Conservation (phyloP, 2,888 invertebrate species). For the Euphydryas editha region DNA sequence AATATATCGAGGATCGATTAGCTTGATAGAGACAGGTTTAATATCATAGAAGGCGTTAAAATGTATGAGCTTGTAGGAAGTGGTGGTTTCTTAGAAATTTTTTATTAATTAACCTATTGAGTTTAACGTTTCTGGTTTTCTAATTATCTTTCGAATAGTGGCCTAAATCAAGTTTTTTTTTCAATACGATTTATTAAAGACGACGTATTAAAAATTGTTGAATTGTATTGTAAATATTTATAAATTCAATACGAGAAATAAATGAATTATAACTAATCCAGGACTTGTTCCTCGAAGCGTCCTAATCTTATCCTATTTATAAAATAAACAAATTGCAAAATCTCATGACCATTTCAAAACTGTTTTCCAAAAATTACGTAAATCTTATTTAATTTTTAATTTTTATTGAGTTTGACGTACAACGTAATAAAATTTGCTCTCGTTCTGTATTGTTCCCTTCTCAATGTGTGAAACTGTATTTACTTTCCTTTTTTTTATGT, state of each 20-base stretch:
- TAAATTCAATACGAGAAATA: constrained; percentile 17
- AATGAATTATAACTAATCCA: constrained; percentile 22
- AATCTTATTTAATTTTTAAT: neutral
- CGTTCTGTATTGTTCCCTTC: no score
- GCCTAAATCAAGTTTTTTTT: constrained; percentile 35
- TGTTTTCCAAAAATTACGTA: neutral
- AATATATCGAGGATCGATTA: constrained; percentile 61
- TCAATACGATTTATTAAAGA: constrained; percentile 15
- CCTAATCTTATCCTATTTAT: constrained; percentile 35
- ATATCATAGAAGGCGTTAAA: constrained; percentile 65
- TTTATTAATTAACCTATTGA: constrained; percentile 31
- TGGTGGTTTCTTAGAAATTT: constrained; percentile 53
- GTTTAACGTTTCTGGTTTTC: neutral
- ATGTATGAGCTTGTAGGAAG: constrained; percentile 78
- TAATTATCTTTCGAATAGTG: constrained; percentile 26
- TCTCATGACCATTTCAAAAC: constrained; percentile 16
- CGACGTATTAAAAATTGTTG: constrained; percentile 27
- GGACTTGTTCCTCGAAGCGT: constrained; percentile 30
- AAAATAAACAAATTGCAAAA: constrained; percentile 24
- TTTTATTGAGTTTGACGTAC: neutral
- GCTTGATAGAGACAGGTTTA: constrained; percentile 62
- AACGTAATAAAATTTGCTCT: neutral
- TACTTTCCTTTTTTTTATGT: no score
- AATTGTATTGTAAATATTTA: constrained; percentile 33
- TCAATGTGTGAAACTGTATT: no score